phyloP scores from a whole-genome alignment of 2,797 vertebrate species.

The Sebastes miniatus region DNA sequence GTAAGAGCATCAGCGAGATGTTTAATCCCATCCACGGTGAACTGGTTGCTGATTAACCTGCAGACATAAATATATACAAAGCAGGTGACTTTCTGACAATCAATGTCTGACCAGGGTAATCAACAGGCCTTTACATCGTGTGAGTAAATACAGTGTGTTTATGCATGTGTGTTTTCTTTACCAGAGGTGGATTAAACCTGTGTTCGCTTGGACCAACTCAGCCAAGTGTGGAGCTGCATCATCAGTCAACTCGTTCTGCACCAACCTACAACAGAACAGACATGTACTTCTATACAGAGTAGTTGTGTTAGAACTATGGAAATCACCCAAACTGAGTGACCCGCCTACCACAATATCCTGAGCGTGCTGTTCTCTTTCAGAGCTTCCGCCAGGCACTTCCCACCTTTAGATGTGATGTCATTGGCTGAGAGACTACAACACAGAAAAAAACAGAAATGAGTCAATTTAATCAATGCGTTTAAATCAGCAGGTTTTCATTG shows the following conservation, averaged over 20 bases:
- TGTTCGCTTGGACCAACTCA: slow-evolving; percentile 86
- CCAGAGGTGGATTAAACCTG: slow-evolving; percentile 88
- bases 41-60: slow-evolving; percentile 91
- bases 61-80: slow-evolving; percentile 16
- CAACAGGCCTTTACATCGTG: not conserved
- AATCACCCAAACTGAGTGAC: not conserved
- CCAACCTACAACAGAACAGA: slow-evolving; percentile 83
- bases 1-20: slow-evolving; percentile 81
- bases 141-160: not conserved
- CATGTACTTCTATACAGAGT: no score
- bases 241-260: slow-evolving; percentile 90
- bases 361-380: slow-evolving; percentile 85
- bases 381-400: slow-evolving; percentile 85
- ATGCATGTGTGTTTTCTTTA: slow-evolving; percentile 59
- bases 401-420: slow-evolving; percentile 88
- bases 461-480: not conserved
- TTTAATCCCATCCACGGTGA: slow-evolving; percentile 84
- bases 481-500: not conserved
- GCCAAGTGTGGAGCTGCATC: slow-evolving; percentile 86
- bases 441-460: not conserved
- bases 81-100: not conserved
- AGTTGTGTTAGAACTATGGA: not conserved
- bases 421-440: slow-evolving; percentile 89
- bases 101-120: not conserved
- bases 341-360: slow-evolving; percentile 89